Base-by-base conservation (phyloP, 2,797 vertebrate genomes). In the Sebastes kiyomatsui region DNA sequence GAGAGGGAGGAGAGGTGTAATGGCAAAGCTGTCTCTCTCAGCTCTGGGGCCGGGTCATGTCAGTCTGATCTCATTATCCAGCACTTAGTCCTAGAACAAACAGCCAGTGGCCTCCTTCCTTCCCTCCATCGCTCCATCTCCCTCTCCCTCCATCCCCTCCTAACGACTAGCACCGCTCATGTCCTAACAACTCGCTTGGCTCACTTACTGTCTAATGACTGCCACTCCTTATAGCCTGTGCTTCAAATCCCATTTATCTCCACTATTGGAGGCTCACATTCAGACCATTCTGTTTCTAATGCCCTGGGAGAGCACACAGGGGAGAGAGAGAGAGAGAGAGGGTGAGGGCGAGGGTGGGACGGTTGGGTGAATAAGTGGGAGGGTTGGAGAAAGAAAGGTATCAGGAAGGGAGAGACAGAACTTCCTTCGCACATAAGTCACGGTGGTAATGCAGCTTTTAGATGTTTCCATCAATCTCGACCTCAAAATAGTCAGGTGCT, bases 11-110 rank as follows among this genome's bases (percentile, higher is more conserved):
- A 82, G 91, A 90, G 89, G 88, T 94, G 91, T 92, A 93, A 93
- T 93, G 90, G 88, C 90, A 88, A 93, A 86, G 90, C 88, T 88
- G 91, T 92, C 94, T 95, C 92, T 93, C 93, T 94, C 94, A 88
- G 91, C 94, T 95, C 88, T 91, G 87, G 82, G 91, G 88, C 90
- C 83, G 83, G 93, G 94, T 94, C 92, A 95, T 91, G 91, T 93
- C 93, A 92, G 92, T 93, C 94, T 93, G 94, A 95, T 94, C 93
- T 95, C 93, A 95, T 96, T 96, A 95, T 94, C 92, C 92, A 94
- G 94, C 94, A 95, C 94, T 95, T 95, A 96, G 93, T 94, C 89
- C 88, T 93, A 92, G 93, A 95, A 94, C 93, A 95, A 95, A 94
- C 94, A 94, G 91, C 94, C 91, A 92, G 87, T 92, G 92, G 93